Evolutionary conservation across 2,888 invertebrate species (phyloP), one percentile per base, ranked within the genome.

Genomic region (Ochropleura plecta): DNA sequence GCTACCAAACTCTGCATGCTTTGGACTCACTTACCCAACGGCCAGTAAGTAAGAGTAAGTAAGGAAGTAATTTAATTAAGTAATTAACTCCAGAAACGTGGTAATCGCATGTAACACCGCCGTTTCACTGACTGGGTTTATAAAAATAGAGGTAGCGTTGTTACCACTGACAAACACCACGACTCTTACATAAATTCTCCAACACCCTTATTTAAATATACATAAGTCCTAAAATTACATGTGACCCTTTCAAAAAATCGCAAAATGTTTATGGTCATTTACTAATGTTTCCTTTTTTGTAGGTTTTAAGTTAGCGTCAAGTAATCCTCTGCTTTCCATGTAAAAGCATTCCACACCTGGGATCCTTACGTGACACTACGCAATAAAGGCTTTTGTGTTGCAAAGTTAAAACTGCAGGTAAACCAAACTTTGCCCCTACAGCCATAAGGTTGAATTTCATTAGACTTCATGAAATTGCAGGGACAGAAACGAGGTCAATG

Each of bases 281-380:
- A 88, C 85, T 87, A 86, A 89, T 89, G 89, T 91, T 91, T 91
- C 89, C 89, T 89, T 90, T 90, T 93, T 91, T 89, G 83, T 84
- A 88, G 86, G 89, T 89, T 90, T 91, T 91, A 91, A 92, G 90
- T 90, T 92, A 92, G 92, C 92, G 92, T 93, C 92, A 93, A 94
- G 91, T 93, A 91, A 92, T 93, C 89, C 92, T 90, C 89, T 90
- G 92, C 92, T 93, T 93, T 93, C 91, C 91, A 92, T 93, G 93
- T 93, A 92, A 93, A 95, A 94, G 93, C 93, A 94, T 94, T 94
- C 94, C 94, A 91, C 95, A 95, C 95, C 95, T 95, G 94, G 93
- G 93, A 92, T 93, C 92, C 90, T 94, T 93, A 90, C 95, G 95
- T 95, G 95, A 94, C 94, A 93, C 90, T 91, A 90, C 88, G 92